Conservation (phyloP, 2,888 invertebrate species). For the Acanthococcus lagerstroemiae region DNA sequence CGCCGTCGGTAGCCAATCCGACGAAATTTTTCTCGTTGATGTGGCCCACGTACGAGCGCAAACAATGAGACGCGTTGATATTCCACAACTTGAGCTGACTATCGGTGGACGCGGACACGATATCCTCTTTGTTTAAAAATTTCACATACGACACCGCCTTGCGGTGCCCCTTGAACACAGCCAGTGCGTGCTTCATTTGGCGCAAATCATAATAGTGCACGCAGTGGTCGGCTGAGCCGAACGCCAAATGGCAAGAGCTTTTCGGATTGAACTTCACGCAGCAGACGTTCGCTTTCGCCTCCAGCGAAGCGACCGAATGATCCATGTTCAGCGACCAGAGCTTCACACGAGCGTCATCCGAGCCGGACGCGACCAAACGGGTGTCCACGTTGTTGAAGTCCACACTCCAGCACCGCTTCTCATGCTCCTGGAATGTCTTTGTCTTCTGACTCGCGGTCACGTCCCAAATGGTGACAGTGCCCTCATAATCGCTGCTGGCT, state of each 20-base stretch:
- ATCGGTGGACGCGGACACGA: slow-evolving; percentile 87
- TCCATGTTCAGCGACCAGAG: slow-evolving; percentile 83
- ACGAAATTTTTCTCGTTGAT: slow-evolving; percentile 94
- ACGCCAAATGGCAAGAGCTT: slow-evolving; percentile 78
- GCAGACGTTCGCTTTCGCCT: slow-evolving; percentile 90
- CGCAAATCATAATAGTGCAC: slow-evolving; percentile 91
- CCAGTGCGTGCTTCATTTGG: slow-evolving; percentile 67
- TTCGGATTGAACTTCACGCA: slow-evolving; percentile 84
- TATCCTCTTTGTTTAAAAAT: slow-evolving; percentile 71
- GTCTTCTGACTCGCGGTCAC: slow-evolving; percentile 64
- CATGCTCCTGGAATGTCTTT: slow-evolving; percentile 75
- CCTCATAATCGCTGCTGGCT: slow-evolving; percentile 90
- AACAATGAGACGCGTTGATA: slow-evolving; percentile 56
- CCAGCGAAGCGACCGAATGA: slow-evolving; percentile 74
- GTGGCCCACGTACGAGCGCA: slow-evolving; percentile 81
- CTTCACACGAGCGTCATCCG: slow-evolving; percentile 86
- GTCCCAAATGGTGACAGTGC: slow-evolving; percentile 88
- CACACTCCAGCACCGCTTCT: slow-evolving; percentile 91
- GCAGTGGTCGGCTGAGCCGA: slow-evolving; percentile 94
- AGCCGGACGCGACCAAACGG: slow-evolving; percentile 78
- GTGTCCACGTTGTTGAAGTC: slow-evolving; percentile 89
- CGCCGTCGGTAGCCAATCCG: slow-evolving; percentile 80
- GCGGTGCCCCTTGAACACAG: slow-evolving; percentile 76
- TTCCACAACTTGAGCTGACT: slow-evolving; percentile 86
- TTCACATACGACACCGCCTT: slow-evolving; percentile 93